These are phyloP conservation scores for Onychomys torridus DNA, from an alignment of 2,797 vertebrate species.

Conservation along the genomic window DNA sequence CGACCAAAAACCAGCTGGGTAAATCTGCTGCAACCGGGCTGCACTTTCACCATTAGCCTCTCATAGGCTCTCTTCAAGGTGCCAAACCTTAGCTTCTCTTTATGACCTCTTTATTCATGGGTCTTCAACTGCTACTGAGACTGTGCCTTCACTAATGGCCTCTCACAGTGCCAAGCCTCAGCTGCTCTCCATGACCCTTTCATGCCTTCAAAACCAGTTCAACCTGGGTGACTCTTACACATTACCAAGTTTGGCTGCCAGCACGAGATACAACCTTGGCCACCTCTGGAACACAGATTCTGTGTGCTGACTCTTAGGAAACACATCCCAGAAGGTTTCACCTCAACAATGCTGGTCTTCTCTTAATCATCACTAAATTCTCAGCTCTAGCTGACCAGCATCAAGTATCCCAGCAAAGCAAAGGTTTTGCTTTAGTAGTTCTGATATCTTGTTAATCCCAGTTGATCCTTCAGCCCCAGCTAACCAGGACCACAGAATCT, in stretches of 20 bases:
- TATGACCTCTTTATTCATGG: not conserved
- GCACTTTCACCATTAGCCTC: not conserved
- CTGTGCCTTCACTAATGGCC: not conserved
- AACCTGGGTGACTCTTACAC: not conserved
- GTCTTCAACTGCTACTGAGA: not conserved
- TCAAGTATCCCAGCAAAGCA: not conserved
- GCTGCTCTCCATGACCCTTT: not conserved
- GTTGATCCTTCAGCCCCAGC: not conserved
- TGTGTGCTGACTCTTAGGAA: not conserved
- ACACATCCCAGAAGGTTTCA: not conserved
- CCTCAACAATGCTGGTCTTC: not conserved
- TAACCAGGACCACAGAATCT: not conserved
- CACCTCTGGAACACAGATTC: not conserved
- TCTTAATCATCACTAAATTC: not conserved
- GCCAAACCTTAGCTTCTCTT: not conserved
- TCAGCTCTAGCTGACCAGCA: not conserved
- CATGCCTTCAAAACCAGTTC: not conserved
- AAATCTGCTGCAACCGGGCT: not conserved
- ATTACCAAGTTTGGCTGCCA: not conserved
- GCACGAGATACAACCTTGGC: not conserved
- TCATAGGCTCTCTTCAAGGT: not conserved
- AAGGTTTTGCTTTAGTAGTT: not conserved
- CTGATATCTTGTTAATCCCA: not conserved
- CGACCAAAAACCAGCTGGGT: not conserved
- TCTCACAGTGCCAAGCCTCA: not conserved